These are phyloP conservation scores for Sipha maydis DNA, from an alignment of 2,888 invertebrate species.

Conservation along the genomic window DNA sequence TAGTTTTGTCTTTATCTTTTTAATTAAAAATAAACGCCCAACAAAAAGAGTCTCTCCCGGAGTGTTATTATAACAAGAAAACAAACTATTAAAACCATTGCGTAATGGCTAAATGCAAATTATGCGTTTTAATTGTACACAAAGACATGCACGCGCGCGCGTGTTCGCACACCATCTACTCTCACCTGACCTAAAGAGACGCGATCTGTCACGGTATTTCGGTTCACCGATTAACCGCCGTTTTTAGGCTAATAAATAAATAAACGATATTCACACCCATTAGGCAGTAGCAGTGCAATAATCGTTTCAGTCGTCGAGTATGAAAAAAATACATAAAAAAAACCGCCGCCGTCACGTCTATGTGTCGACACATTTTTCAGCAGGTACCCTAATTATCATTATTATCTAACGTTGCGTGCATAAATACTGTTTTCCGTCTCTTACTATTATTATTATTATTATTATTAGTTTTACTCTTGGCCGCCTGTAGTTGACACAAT, in stretches of 20 bases:
- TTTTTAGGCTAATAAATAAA: slow-evolving; percentile 22
- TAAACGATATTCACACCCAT: slow-evolving; percentile 33
- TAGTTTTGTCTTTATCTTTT: neutral
- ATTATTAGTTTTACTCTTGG: neutral
- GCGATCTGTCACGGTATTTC: slow-evolving; percentile 49
- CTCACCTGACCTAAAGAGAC: slow-evolving; percentile 33
- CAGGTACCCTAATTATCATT: slow-evolving; percentile 11
- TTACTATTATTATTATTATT: too few relatives aligned
- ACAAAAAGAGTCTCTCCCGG: neutral
- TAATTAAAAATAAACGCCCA: neutral
- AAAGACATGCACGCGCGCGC: neutral
- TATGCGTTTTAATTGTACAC: slow-evolving; percentile 43
- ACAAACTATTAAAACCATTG: slow-evolving; percentile 21
- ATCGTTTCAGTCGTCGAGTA: neutral
- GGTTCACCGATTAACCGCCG: slow-evolving; percentile 47
- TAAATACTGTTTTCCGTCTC: neutral
- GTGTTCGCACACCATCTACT: neutral
- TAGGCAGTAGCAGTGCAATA: neutral
- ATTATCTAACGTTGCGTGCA: slow-evolving; percentile 43
- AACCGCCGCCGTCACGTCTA: neutral
- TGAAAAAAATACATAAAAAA: neutral
- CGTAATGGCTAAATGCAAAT: slow-evolving; percentile 39
- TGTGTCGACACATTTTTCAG: slow-evolving; percentile 36
- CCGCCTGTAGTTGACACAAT: slow-evolving; percentile 21
- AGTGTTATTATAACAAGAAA: neutral